These are phyloP conservation scores for Aegypius monachus DNA, from an alignment of 2,113 vertebrate genomes.

Conservation along the genomic window DNA sequence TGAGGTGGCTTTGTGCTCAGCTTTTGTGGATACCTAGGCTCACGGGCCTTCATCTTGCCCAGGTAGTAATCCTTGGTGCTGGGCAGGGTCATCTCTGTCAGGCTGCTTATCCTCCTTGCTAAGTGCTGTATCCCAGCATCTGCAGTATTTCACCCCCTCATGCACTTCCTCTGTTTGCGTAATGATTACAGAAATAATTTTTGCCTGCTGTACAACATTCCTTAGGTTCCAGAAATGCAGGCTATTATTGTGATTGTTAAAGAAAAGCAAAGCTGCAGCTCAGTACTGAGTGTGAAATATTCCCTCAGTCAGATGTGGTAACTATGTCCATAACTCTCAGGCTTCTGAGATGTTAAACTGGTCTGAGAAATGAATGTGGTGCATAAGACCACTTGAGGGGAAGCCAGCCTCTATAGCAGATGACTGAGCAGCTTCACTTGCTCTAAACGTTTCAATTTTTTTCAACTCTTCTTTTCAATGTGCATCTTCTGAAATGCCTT, in stretches of 20 bases:
- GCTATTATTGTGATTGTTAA: background rate
- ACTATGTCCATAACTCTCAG: background rate
- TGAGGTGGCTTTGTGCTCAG: background rate
- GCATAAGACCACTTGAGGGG: background rate
- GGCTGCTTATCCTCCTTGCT: background rate
- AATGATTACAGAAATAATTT: constrained; percentile 18
- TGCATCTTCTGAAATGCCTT: background rate
- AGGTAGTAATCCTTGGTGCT: background rate
- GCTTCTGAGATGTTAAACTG: background rate
- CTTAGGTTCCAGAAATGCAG: background rate
- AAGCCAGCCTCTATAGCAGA: background rate
- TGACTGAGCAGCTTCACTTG: background rate
- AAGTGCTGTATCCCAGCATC: background rate
- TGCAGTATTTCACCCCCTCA: background rate
- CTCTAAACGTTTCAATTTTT: background rate
- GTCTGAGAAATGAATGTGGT: background rate
- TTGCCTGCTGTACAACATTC: background rate
- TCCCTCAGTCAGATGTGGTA: background rate
- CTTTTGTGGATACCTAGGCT: background rate
- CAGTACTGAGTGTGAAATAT: background rate
- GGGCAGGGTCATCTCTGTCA: background rate
- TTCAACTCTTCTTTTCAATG: background rate
- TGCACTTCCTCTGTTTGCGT: background rate
- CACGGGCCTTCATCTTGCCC: background rate
- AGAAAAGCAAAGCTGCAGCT: background rate